phyloP scores from a whole-genome alignment of 2,888 invertebrate genomes.

The Mimas tiliae region DNA sequence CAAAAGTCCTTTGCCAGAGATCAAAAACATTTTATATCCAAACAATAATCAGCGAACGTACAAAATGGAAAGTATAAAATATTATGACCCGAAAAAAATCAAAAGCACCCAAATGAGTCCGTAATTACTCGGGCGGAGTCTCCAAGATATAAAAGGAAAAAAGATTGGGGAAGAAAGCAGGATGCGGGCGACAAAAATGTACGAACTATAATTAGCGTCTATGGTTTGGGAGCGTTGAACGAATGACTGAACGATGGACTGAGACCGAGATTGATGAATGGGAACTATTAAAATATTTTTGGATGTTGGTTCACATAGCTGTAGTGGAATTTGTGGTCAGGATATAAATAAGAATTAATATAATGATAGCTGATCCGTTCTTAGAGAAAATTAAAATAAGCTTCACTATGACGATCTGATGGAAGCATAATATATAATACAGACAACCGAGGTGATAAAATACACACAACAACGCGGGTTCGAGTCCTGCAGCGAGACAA shows the following conservation, averaged over 20 bases:
- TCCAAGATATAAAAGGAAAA: conserved; percentile 22
- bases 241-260: conserved; percentile 13
- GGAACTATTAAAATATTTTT: conserved; percentile 11
- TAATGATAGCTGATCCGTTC: not conserved
- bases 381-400: too few relatives aligned
- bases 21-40: not conserved
- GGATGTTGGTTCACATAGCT: not conserved
- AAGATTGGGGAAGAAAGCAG: conserved; percentile 17
- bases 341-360: not conserved
- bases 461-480: too few relatives aligned
- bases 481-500: too few relatives aligned
- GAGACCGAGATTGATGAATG: conserved; percentile 17
- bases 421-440: too few relatives aligned
- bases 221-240: conserved; percentile 7
- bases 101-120: conserved; percentile 21
- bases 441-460: too few relatives aligned
- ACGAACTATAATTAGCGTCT: conserved; percentile 20
- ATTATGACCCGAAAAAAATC: conserved; percentile 19
- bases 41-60: conserved; percentile 4
- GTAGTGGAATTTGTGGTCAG: not conserved
- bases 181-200: conserved; percentile 22
- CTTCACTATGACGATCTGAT: too few relatives aligned
- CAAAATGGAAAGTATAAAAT: conserved; percentile 8
- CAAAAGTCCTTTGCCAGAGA: not conserved
- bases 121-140: conserved; percentile 14